A percentile compares a stretch with the other conserved stretches of the same genome.
Conservation (phyloP, 2,888 invertebrate species). For the Patella caerulea region DNA sequence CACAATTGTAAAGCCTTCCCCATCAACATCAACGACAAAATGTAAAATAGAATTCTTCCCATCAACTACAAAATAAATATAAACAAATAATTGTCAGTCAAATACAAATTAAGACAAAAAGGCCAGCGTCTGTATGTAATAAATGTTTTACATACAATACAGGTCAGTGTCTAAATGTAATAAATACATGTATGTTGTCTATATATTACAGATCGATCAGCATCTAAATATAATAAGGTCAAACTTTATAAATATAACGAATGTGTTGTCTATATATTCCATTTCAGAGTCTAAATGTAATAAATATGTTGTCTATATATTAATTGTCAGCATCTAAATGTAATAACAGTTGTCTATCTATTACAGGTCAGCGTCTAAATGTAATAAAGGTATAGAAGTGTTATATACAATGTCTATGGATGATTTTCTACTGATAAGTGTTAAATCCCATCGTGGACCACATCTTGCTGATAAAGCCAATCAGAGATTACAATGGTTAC, state of each 20-base stretch:
- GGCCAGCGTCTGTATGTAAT: no score
- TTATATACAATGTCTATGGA: constrained; percentile 55
- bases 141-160: constrained; percentile 11
- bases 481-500: constrained; percentile 43
- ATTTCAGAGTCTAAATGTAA: no score
- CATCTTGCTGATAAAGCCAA: constrained; percentile 48
- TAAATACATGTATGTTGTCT: constrained; percentile 62
- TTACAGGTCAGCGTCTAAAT: constrained; percentile 59
- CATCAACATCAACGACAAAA: no score
- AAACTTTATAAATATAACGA: no score
- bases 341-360: constrained; percentile 42
- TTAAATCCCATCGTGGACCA: constrained; percentile 54
- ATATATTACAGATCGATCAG: no score
- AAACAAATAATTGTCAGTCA: no score
- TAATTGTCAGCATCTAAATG: constrained; percentile 60
- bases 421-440: constrained; percentile 59
- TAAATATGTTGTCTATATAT: constrained; percentile 36
- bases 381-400: constrained; percentile 64
- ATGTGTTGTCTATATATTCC: constrained; percentile 12
- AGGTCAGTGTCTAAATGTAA: constrained; percentile 63
- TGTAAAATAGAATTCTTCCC: no score
- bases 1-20: no score
- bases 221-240: no score
- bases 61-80: no score
- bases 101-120: no score